Base-by-base conservation (phyloP, 2,888 invertebrate species). In the Amblyjoppa proteus region DNA sequence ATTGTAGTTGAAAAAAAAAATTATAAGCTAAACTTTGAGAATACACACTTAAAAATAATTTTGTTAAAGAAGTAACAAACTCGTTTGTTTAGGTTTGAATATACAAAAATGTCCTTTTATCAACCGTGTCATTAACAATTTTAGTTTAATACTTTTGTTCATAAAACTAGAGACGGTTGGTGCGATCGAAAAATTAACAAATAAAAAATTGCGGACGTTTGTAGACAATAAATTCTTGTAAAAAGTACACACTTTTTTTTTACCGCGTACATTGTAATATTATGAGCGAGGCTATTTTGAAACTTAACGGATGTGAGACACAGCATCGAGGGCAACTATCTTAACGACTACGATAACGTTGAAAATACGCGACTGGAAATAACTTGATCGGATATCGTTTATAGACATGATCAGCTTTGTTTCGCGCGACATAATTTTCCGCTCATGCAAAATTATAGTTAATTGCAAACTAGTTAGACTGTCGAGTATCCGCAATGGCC, bases 281-380 rank as follows among this genome's bases (percentile, higher is more conserved):
- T 49, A 16, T 16, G n/a, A 31, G 2, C 13, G 4, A 64, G 13
- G 13, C 34, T 64, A 5, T 31, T 64, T 1, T 28, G 28, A 34
- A 16, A 64, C 13, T 31, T 13, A 7, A 5, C 64, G 34, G 31
- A 64, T 64, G 31, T 34, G 64, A 31, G 31, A 64, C 31, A 64
- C 31, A 61, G 28, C 61, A 64, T 16, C 31, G 31, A 16, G 13
- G 16, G 34, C n/a, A 31, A 56, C 31, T 64, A 34, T 64, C 64
- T 64, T 28, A 58, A 58, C 64, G 64, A 31, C 31, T 16, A 64
- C 34, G 64, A 64, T 64, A 64, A 64, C 64, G 64, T 6, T 16
- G 31, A 28, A 7, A 64, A 31, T 31, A 34, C 34, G 16, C n/a
- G 16, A 64, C 31, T 64, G 64, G 16, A 64, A 34, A 64, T 64